phyloP scores from a whole-genome alignment of 1,140 invertebrate species.

The Adelges cooleyi region DNA sequence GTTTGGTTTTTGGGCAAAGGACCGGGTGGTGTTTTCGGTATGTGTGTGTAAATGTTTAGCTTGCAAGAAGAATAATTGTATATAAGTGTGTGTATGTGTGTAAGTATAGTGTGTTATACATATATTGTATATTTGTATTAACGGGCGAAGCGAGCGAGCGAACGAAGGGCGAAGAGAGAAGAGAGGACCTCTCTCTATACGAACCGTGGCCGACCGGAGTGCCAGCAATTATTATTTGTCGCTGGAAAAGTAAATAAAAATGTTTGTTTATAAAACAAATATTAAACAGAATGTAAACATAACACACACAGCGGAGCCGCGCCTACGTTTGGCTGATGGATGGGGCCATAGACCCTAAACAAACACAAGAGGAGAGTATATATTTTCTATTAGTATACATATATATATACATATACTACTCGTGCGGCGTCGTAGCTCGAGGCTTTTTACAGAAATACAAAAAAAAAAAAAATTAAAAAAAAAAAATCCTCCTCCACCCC shows the following conservation, averaged over 20 bases:
- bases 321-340: conserved; percentile 21
- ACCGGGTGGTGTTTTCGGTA: conserved; percentile 15
- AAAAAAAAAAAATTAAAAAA: too few relatives aligned
- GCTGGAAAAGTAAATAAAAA: conserved; percentile 27
- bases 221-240: conserved; percentile 28
- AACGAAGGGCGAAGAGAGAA: neutral
- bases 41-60: conserved; percentile 23
- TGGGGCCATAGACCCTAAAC: conserved; percentile 29
- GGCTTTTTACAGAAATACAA: too few relatives aligned
- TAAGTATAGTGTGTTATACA: too few relatives aligned
- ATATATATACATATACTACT: too few relatives aligned
- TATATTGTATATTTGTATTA: too few relatives aligned
- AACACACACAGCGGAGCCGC: conserved; percentile 18
- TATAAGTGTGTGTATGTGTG: neutral
- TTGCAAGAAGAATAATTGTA: conserved; percentile 8
- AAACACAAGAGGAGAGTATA: conserved; percentile 22
- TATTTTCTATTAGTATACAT: too few relatives aligned
- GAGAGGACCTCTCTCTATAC: conserved; percentile 1
- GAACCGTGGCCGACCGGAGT: conserved; percentile 21
- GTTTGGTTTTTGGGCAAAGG: conserved; percentile 16
- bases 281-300: conserved; percentile 29
- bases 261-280: conserved; percentile 29
- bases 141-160: neutral
- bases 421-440: too few relatives aligned
- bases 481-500: too few relatives aligned